These are phyloP conservation scores for Oncopodura yosiiana DNA, from an alignment of 1,140 invertebrate species.

Conservation along the genomic window DNA sequence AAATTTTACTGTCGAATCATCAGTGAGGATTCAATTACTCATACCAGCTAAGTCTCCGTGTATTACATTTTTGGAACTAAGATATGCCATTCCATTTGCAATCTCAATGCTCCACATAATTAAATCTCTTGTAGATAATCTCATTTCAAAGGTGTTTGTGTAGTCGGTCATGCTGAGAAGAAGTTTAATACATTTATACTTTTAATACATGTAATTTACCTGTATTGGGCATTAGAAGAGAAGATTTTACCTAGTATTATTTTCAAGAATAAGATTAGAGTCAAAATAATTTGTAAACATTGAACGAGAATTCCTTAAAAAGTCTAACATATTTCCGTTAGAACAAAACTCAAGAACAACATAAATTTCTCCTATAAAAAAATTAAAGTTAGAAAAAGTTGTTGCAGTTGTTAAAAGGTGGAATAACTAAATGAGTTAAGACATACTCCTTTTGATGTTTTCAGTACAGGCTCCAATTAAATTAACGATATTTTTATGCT, in stretches of 20 bases:
- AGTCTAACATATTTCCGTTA: background rate
- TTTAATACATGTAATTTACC: background rate
- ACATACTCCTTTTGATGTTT: slow-evolving; percentile 1
- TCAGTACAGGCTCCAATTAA: slow-evolving; percentile 8
- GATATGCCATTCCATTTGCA: slow-evolving; percentile 3
- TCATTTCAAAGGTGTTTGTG: background rate
- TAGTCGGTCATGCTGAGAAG: background rate
- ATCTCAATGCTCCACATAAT: background rate
- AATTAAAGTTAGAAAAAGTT: too few species aligned
- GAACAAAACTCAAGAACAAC: background rate
- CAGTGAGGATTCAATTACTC: too few species aligned
- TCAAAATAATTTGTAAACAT: background rate
- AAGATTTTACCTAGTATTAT: background rate
- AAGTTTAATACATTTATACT: too few species aligned
- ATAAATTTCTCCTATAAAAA: slow-evolving; percentile 1
- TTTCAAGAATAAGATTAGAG: background rate
- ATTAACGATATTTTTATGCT: background rate
- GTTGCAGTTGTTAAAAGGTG: background rate
- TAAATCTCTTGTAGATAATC: slow-evolving; percentile 2
- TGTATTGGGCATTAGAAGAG: background rate
- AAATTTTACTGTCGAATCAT: too few species aligned
- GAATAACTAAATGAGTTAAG: background rate
- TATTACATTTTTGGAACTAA: slow-evolving; percentile 5
- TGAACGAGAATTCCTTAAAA: background rate
- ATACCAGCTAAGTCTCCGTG: slow-evolving; percentile 5